Percentiles rank a stretch among this genome's conserved stretches.
phyloP scores from a whole-genome alignment of 2,888 invertebrate genomes.

The Teleiodes luculella region DNA sequence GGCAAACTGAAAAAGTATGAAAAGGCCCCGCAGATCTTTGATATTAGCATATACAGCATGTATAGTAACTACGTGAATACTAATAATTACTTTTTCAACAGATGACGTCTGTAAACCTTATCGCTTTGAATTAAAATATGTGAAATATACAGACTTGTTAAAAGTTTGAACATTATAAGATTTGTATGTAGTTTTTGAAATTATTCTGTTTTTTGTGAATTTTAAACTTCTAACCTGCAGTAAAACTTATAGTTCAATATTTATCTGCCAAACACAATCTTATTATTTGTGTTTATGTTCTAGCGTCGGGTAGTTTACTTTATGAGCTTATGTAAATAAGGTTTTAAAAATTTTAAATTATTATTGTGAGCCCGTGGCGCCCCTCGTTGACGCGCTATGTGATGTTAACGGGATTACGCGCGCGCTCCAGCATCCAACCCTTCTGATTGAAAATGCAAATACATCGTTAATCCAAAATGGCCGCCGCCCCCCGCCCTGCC shows the following conservation, averaged over 20 bases:
- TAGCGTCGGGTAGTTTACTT: not conserved
- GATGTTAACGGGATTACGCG: constrained; percentile 42
- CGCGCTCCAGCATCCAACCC: constrained; percentile 39
- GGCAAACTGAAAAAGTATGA: too few relatives aligned
- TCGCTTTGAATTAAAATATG: too few relatives aligned
- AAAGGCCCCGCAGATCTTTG: too few relatives aligned
- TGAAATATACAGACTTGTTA: too few relatives aligned
- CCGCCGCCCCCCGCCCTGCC: constrained; percentile 24
- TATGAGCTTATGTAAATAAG: constrained; percentile 7
- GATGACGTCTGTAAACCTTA: too few relatives aligned
- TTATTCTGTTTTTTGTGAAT: too few relatives aligned
- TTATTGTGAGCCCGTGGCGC: not conserved
- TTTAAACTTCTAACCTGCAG: too few relatives aligned
- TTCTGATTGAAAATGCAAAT: constrained; percentile 62
- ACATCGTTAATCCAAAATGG: constrained; percentile 53
- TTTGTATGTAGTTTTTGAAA: too few relatives aligned
- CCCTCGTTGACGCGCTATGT: constrained; percentile 23
- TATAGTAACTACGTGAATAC: too few relatives aligned
- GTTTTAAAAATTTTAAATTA: constrained; percentile 6
- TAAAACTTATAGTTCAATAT: too few relatives aligned
- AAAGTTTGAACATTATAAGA: too few relatives aligned
- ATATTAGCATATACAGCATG: too few relatives aligned
- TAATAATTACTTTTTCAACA: not conserved
- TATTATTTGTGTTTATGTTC: not conserved
- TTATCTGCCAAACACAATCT: not conserved